Evolutionary conservation across 2,888 invertebrate species (phyloP), one percentile per base, ranked within the genome.

Genomic region (Apoda limacodes): DNA sequence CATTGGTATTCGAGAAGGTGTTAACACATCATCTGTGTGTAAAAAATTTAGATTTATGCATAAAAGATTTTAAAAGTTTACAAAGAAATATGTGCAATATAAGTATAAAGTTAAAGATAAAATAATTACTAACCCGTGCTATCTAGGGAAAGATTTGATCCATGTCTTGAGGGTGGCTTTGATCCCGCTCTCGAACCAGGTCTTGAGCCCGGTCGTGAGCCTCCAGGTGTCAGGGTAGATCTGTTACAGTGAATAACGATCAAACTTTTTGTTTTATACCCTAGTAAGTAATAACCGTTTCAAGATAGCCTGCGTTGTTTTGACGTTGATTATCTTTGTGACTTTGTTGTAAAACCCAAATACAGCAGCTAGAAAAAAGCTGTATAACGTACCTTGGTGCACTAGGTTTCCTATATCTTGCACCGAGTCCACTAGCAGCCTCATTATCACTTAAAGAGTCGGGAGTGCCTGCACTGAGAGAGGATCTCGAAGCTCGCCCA

Each of bases 161-260:
- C 95, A 59, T 95, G 93, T 50, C 95, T 87, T 46, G 95, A 95
- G 12, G 95, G 92, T 42, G 96, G 95, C 68, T 95, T 94, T 40
- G 93, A 93, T 38, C 93, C 93, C 37, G 91, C 86, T 47, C 95
- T 84, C 45, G 93, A 93, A 17, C 90, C 89, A 24, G 94, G 91
- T 51, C 94, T 84, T 35, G 94, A 94, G 36, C 89, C 87, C 23
- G 95, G 94, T 58, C 95, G 86, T 30, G 90, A 90, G 29, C 90
- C 90, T 54, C 89, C 90, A 37, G 92, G 91, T 25, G 92, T 92
- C 42, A 90, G 62, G 14, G 86, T 86, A 27, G 86, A 86, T 57
- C 89, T 86, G 23, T 20, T 25, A 5, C 26, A 9, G 12, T 20
- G 7, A 22, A 1, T 3, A 24, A 13, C 22, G 3, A 9, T 29